Evolutionary conservation across 2,888 invertebrate genomes (phyloP).

Genomic region (Pseudococcus viburni): DNA sequence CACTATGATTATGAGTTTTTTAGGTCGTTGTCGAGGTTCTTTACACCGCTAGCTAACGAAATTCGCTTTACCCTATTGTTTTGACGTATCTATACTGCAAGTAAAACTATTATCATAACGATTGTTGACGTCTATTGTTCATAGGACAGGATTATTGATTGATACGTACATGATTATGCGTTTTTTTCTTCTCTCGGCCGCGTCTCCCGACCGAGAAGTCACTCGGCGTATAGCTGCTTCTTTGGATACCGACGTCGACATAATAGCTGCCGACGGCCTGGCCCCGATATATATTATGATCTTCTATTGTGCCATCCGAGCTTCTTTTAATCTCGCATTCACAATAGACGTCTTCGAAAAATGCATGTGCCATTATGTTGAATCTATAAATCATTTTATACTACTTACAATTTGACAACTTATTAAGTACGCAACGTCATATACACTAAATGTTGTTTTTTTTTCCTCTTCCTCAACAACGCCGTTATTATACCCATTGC

Average conservation of each 20-base stretch:
- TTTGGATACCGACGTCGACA: conserved; percentile 54
- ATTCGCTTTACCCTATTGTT: conserved; percentile 64
- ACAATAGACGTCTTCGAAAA: conserved; percentile 64
- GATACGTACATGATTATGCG: conserved; percentile 65
- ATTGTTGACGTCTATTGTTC: conserved; percentile 64
- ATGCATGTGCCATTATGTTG: conserved; percentile 63
- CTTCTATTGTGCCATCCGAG: conserved; percentile 60
- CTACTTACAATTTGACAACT: conserved; percentile 66
- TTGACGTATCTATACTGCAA: conserved; percentile 59
- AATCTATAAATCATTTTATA: conserved; percentile 66
- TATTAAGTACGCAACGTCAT: conserved; percentile 64
- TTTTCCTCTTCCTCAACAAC: background rate
- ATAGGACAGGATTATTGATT: conserved; percentile 65
- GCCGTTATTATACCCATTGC: conserved; percentile 9
- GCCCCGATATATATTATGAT: conserved; percentile 65
- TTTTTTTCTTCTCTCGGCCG: conserved; percentile 21
- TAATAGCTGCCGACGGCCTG: conserved; percentile 65
- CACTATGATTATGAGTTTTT: conserved; percentile 35
- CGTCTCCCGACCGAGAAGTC: conserved; percentile 57
- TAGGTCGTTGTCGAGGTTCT: conserved; percentile 57
- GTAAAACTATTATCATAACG: conserved; percentile 62
- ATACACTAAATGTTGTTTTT: conserved; percentile 57
- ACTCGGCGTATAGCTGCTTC: conserved; percentile 20
- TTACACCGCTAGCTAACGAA: conserved; percentile 40
- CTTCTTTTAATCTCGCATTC: conserved; percentile 62